Base-by-base conservation (phyloP, 2,797 vertebrate genomes). In the Galago senegalensis region DNA sequence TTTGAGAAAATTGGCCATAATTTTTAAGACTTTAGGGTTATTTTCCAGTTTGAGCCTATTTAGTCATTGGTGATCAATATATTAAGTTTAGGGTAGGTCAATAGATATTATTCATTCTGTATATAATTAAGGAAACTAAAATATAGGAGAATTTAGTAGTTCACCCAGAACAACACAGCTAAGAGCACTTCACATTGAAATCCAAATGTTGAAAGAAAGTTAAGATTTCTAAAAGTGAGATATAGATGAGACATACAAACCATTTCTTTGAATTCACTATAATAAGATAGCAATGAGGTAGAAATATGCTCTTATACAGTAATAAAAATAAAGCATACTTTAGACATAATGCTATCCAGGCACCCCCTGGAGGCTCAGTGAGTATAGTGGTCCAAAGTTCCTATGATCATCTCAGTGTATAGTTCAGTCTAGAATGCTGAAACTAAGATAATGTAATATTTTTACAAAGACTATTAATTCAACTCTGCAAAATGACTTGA, bases 401-500 rank as follows among this genome's bases (percentile, higher is more conserved):
- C 58, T 25, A 49, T n/a, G 53, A 82, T 72, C 34, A 40, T 81
- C 9, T 43, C 27, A 76, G 20, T 61, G 21, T 70, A 43, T 46
- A 73, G 69, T 70, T 95, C 37, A 76, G 21, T n/a, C 31, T 11
- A 86, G 34, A 56, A 58, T 75, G 23, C 13, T 88, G 46, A 82
- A 83, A 88, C 81, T 82, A 69, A 60, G 81, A 40, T 56, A 69
- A 49, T 40, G 65, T 56, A 81, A 70, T 84, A 37, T 69, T 87
- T 89, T 91, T n/a, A 63, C 43, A 29, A 95, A 70, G 25, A 96
- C 53, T 77, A 12, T 75, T 89, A 65, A 77, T 94, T 88, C 53
- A 86, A 63, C 17, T 90, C 29, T 77, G 56, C 16, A 69, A 93
- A 95, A 91, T 27, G 75, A 73, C 16, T 79, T 91, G 29, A 60